Evolutionary conservation across 2,888 invertebrate species (phyloP), one percentile per base, ranked within the genome.

Genomic region (Drosophila conformis): DNA sequence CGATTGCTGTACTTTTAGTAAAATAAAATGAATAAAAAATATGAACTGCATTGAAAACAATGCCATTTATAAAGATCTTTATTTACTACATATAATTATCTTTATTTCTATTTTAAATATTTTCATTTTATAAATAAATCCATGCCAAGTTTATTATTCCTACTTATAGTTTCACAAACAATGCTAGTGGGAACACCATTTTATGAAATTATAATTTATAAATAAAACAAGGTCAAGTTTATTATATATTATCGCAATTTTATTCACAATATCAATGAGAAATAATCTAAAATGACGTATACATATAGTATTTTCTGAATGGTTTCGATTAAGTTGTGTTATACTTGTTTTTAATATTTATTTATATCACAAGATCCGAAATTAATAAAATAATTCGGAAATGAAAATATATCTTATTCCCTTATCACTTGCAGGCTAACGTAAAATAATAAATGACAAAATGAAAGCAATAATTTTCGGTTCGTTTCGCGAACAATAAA

Each of bases 401-500:
- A 29, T 38, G 8, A 27, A 18, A 33, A 46, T 46, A 27, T 60
- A 56, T 53, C 33, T 57, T 13, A 29, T 62, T 59, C 42, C 15
- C 21, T 73, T 61, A 38, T 49, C 27, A 46, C 21, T 35, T 21
- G 21, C 40, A 21, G n/a, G 29, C 60, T 21, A 63, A n/a, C 33
- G 4, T 6, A 36, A 18, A 42, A 27, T 40, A 7, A 65, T 33
- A 2, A 65, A 62, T 48, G 48, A 15, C 15, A 18, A 62, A 38
- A 31, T 18, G 33, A 38, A 62, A 56, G 38, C 52, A 60, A 68
- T 73, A 58, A 69, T 64, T 7, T 73, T 63, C 68, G 53, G 33
- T 35, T 49, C 61, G 71, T 68, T 78, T 46, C 75, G 70, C 31
- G 40, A 59, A 60, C 52, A 72, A 76, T 65, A 74, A 73, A 69